phyloP scores from a whole-genome alignment of 64 coral and sea anemone species.

The Montipora efflorescens region DNA sequence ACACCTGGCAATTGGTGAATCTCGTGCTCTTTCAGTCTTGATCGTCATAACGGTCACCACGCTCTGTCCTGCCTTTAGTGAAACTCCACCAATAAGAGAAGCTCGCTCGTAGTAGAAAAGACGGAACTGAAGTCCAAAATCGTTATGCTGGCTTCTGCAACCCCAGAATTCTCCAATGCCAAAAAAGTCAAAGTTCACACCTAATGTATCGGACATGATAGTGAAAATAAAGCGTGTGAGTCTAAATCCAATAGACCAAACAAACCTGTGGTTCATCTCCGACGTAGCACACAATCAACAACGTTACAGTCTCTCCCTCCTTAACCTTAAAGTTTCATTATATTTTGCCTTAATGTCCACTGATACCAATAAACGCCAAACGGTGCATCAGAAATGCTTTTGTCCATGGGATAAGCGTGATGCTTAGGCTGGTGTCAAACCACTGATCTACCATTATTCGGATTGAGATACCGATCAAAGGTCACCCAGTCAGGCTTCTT shows the following conservation, averaged over 20 bases:
- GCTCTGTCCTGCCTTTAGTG: slow-evolving; percentile 60
- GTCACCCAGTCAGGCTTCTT: too few species aligned
- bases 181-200: slow-evolving; percentile 77
- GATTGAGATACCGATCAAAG: too few species aligned
- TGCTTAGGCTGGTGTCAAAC: too few species aligned
- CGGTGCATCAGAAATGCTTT: too few species aligned
- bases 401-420: too few species aligned
- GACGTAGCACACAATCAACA: background rate
- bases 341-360: too few species aligned
- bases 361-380: too few species aligned
- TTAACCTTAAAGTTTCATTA: too few species aligned
- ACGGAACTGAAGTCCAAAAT: slow-evolving; percentile 80
- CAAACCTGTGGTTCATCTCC: background rate
- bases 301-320: too few species aligned
- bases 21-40: slow-evolving; percentile 30
- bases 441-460: too few species aligned
- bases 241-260: background rate
- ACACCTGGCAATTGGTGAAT: slow-evolving; percentile 64
- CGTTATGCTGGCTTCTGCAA: slow-evolving; percentile 58
- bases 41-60: slow-evolving; percentile 68
- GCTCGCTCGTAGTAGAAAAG: slow-evolving; percentile 75
- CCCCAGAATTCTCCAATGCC: slow-evolving; percentile 94
- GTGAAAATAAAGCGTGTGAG: background rate
- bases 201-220: slow-evolving; percentile 5
- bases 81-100: slow-evolving; percentile 70